A percentile compares a stretch with the other conserved stretches of the same genome.
phyloP scores from a whole-genome alignment of 2,797 vertebrate genomes.

The Hephaestus fuliginosus region DNA sequence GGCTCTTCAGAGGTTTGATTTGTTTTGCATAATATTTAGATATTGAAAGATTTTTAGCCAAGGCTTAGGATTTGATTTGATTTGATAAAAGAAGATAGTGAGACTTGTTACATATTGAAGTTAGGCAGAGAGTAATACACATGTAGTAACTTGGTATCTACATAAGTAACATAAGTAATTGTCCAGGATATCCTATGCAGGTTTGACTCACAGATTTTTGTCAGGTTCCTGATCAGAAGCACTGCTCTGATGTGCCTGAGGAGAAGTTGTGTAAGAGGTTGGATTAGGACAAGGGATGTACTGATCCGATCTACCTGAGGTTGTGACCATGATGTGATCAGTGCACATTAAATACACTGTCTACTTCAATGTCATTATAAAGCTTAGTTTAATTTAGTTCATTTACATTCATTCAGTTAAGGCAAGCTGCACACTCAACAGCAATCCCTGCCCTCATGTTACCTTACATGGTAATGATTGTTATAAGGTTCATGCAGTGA shows the following conservation, averaged over 20 bases:
- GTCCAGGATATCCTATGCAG: background rate
- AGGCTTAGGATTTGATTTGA: background rate
- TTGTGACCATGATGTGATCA: background rate
- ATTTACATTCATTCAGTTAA: background rate
- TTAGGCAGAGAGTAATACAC: background rate
- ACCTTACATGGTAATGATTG: background rate
- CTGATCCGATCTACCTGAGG: background rate
- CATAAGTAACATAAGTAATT: too few relatives aligned
- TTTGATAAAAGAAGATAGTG: background rate
- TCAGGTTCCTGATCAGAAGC: too few relatives aligned
- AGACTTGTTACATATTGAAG: background rate
- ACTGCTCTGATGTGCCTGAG: background rate
- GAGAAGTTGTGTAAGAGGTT: background rate
- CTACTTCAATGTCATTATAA: background rate
- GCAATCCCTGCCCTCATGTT: background rate
- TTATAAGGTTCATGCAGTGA: background rate
- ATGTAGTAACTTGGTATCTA: background rate
- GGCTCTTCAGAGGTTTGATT: background rate
- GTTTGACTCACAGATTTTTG: too few relatives aligned
- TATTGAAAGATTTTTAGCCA: too few relatives aligned
- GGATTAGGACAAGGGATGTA: background rate
- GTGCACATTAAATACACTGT: background rate
- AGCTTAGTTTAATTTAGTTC: background rate
- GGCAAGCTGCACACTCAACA: background rate
- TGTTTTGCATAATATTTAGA: background rate